Base-by-base conservation (phyloP, 2,888 invertebrate species). In the Ormyrus nitidulus region DNA sequence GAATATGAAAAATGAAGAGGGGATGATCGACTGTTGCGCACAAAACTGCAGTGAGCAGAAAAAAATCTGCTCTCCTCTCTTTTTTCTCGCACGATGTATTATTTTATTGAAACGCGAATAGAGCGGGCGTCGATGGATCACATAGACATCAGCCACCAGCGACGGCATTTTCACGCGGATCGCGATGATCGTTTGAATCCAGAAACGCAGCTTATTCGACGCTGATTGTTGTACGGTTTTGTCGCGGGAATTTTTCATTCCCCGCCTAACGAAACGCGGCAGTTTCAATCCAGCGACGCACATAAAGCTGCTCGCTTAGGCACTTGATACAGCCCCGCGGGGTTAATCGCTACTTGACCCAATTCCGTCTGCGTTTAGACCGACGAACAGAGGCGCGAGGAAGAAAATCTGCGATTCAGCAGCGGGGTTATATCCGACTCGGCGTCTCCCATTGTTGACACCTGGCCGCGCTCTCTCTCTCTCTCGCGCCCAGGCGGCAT, bases 21-120 rank as follows among this genome's bases (percentile, higher is more conserved):
- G 13, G 79, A 82, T 83, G 83, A 81, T 86, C 86, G 85, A 86
- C 85, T 77, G 84, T 84, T 84, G 84, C 84, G 83, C 85, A 85
- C 85, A 85, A 85, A 87, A 86, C 85, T 83, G 85, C 19, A 2
- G 19, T 19, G 19, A 19, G 19, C 19, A 19, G 19, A 19, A 19
- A 19, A 86, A 86, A 85, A 87, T 19, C 19, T 19, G 19, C 19
- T 1, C 19, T 19, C 19, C 51, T 51, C 51, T 51, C 56, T 46
- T 6, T 62, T 73, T 56, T 73, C 65, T 56, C 54, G 73, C 2
- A 19, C 19, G 19, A 2, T 19, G 19, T 19, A 19, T 19, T 19
- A 19, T 0, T 19, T 19, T n/a, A n/a, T n/a, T n/a, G n/a, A n/a
- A n/a, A n/a, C n/a, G n/a, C n/a, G n/a, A n/a, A n/a, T n/a, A n/a